These are phyloP conservation scores for Germaria angustata DNA, from an alignment of 2,888 invertebrate species.

Conservation along the genomic window DNA sequence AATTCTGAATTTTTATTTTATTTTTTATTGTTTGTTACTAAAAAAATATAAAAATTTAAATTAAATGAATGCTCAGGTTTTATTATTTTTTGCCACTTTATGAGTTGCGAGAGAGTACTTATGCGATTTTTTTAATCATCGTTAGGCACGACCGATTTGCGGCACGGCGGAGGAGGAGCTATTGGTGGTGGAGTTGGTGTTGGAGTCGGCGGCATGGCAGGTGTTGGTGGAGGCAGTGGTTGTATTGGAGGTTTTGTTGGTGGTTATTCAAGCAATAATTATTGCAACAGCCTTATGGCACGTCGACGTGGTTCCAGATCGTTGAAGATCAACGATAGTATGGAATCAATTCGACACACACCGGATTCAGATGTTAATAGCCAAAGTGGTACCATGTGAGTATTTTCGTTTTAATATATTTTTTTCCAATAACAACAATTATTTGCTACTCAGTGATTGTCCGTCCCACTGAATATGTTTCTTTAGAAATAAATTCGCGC, in stretches of 20 bases:
- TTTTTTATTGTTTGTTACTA: slow-evolving; percentile 7
- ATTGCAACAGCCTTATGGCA: slow-evolving; percentile 81
- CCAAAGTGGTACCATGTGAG: slow-evolving; percentile 75
- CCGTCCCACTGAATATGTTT: slow-evolving; percentile 20
- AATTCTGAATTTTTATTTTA: neutral
- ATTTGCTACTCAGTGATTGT: slow-evolving; percentile 18
- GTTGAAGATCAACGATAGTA: slow-evolving; percentile 78
- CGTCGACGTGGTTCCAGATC: slow-evolving; percentile 81
- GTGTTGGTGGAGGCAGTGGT: slow-evolving; percentile 45
- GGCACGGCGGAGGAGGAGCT: slow-evolving; percentile 73
- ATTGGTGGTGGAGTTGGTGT: slow-evolving; percentile 48
- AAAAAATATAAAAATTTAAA: too few species aligned
- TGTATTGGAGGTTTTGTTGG: slow-evolving; percentile 70
- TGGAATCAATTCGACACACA: slow-evolving; percentile 76
- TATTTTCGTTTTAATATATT: slow-evolving; percentile 8
- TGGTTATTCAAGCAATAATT: slow-evolving; percentile 78
- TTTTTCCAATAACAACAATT: neutral
- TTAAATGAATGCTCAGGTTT: neutral
- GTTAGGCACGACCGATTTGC: slow-evolving; percentile 82
- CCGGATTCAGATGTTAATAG: slow-evolving; percentile 75
- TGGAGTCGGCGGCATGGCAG: slow-evolving; percentile 49
- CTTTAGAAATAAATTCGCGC: slow-evolving; percentile 19
- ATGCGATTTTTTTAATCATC: slow-evolving; percentile 65
- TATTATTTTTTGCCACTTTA: neutral
- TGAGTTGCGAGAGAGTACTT: slow-evolving; percentile 14